A percentile compares a stretch with the other conserved stretches of the same genome.
These are phyloP conservation scores for Adelges cooleyi DNA, from an alignment of 1,140 invertebrate species.

Conservation along the genomic window DNA sequence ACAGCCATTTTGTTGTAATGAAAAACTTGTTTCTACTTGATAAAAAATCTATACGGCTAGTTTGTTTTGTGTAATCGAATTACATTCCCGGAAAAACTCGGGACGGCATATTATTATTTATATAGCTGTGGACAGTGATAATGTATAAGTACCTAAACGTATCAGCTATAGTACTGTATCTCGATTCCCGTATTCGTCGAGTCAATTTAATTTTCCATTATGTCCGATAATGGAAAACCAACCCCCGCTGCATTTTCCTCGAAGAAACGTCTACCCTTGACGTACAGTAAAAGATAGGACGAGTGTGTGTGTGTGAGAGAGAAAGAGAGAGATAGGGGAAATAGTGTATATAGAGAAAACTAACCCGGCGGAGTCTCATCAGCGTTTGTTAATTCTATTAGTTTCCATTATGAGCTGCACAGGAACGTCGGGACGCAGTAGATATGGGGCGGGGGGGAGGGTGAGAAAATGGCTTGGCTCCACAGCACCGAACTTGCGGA, in stretches of 20 bases:
- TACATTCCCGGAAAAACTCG: no score
- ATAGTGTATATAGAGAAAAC: constrained; percentile 16
- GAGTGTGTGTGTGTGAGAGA: background rate
- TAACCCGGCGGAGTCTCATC: constrained; percentile 27
- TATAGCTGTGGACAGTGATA: background rate
- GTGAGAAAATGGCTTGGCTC: background rate
- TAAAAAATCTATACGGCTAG: no score
- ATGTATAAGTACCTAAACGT: constrained; percentile 16
- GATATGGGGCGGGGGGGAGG: background rate
- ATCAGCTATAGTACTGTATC: background rate
- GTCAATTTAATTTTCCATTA: constrained; percentile 29
- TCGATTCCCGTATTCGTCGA: background rate
- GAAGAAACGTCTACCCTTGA: background rate
- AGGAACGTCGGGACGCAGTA: constrained; percentile 11
- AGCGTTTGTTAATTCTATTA: constrained; percentile 31
- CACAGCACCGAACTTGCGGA: constrained; percentile 18
- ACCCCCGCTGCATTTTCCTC: background rate
- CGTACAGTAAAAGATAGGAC: background rate
- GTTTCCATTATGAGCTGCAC: constrained; percentile 30
- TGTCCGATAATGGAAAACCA: constrained; percentile 27
- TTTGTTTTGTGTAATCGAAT: no score
- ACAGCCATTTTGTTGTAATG: no score
- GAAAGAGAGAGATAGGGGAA: background rate
- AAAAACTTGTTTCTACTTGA: no score
- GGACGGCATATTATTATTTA: no score